These are phyloP conservation scores for Sakesphorus luctuosus DNA, from an alignment of 2,113 vertebrate genomes.

Conservation along the genomic window DNA sequence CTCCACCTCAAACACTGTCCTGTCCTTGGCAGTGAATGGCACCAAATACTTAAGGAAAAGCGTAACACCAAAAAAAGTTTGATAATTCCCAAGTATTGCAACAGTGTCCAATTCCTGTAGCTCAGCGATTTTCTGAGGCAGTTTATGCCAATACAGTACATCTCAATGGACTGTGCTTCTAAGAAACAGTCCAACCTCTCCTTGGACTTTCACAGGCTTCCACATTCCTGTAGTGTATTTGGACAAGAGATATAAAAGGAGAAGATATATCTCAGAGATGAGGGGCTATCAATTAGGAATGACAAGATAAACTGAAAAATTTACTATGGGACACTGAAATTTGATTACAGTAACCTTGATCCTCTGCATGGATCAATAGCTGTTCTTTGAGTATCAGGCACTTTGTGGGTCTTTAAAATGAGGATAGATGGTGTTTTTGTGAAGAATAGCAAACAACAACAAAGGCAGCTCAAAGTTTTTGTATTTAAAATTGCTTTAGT, in stretches of 20 bases:
- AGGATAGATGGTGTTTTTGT: not conserved
- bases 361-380: not conserved
- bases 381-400: not conserved
- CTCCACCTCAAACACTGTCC: not conserved
- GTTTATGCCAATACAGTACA: not conserved
- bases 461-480: not conserved
- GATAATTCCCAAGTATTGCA: not conserved
- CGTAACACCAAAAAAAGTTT: rapidly evolving
- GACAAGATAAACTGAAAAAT: not conserved
- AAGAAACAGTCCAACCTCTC: not conserved
- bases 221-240: not conserved
- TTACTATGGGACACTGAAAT: not conserved
- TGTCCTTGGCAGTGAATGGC: not conserved
- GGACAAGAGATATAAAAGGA: not conserved
- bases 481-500: not conserved
- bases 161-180: not conserved
- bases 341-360: not conserved
- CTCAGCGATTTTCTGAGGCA: not conserved
- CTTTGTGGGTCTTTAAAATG: not conserved
- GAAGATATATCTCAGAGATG: not conserved
- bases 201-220: not conserved
- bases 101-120: too few relatives aligned
- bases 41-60: not conserved
- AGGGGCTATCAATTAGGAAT: not conserved
- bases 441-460: not conserved